Conservation (phyloP, 2,797 vertebrate species). For the Eulemur mongoz region DNA sequence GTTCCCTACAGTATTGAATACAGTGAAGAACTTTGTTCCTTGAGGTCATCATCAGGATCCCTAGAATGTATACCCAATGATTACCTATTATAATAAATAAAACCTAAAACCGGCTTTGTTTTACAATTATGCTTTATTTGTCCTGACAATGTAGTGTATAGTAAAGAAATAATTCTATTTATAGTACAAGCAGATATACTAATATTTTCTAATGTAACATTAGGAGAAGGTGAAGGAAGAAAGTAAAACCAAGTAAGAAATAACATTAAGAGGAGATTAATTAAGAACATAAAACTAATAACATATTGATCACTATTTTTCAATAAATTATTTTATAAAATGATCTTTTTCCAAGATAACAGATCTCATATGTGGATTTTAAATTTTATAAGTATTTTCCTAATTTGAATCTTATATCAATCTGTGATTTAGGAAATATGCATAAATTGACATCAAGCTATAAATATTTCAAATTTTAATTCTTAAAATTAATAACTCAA, state of each 20-base stretch:
- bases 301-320: not conserved
- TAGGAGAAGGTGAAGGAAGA: not conserved
- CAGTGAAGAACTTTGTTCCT: not conserved
- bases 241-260: not conserved
- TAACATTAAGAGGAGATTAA: not conserved
- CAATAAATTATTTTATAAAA: not conserved
- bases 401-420: constrained; percentile 15
- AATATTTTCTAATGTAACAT: not conserved
- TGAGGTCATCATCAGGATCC: not conserved
- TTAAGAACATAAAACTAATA: not conserved
- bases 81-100: not conserved
- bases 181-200: not conserved
- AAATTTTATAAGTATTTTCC: not conserved
- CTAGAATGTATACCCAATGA: not conserved
- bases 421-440: constrained; percentile 41
- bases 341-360: not conserved
- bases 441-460: constrained; percentile 42
- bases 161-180: not conserved
- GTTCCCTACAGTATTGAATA: not conserved
- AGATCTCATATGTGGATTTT: not conserved
- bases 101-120: not conserved
- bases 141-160: not conserved
- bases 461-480: constrained; percentile 75
- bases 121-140: not conserved
- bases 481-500: constrained; percentile 68